These are phyloP conservation scores for Phalanger gymnotis DNA, from an alignment of 2,797 vertebrate species.

Conservation along the genomic window DNA sequence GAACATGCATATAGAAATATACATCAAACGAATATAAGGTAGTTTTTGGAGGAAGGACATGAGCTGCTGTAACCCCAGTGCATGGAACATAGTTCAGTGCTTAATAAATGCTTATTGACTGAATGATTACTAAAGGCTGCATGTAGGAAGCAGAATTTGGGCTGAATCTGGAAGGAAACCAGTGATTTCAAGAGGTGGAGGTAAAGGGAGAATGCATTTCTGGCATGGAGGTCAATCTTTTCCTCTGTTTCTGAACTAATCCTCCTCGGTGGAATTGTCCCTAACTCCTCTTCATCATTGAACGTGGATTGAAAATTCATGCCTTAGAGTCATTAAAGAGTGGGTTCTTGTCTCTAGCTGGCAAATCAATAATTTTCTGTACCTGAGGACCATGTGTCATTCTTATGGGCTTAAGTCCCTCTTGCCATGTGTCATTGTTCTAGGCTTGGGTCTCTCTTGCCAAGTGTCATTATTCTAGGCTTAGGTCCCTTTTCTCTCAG, in stretches of 20 bases:
- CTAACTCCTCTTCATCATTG: not conserved
- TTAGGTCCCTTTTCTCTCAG: not conserved
- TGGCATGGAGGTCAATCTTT: not conserved
- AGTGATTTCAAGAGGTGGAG: not conserved
- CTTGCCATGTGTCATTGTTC: not conserved
- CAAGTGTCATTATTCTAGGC: not conserved
- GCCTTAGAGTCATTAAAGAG: not conserved
- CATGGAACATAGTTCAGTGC: not conserved
- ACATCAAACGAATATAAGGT: not conserved
- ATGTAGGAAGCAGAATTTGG: not conserved
- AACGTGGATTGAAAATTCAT: not conserved
- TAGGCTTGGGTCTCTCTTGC: not conserved
- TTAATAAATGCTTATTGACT: not conserved
- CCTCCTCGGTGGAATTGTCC: not conserved
- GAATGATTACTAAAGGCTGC: not conserved
- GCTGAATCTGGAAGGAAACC: not conserved
- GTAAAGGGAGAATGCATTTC: not conserved
- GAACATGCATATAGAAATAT: no score
- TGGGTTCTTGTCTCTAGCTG: not conserved
- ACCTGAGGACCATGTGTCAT: not conserved
- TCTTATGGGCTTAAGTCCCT: not conserved
- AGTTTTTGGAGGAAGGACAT: not conserved
- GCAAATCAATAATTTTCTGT: not conserved
- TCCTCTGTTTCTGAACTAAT: not conserved
- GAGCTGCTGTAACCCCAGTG: not conserved